Percentiles rank a stretch among this genome's conserved stretches.
Evolutionary conservation across 1,140 invertebrate genomes (phyloP).

Genomic region (Tetraneura akinire): DNA sequence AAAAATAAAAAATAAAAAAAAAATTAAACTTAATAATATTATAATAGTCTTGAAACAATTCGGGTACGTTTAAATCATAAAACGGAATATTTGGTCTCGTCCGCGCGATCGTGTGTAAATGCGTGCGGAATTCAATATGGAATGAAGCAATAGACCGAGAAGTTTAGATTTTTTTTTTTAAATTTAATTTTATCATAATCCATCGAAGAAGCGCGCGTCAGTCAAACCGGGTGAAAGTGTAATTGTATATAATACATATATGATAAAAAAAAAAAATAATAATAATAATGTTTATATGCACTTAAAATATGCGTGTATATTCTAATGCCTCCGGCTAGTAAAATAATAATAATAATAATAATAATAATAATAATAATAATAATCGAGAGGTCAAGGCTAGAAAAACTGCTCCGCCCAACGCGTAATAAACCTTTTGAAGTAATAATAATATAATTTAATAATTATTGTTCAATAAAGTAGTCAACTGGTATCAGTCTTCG

Average conservation of each 20-base stretch:
- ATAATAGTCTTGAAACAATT: conserved; percentile 1
- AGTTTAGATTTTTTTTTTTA: conserved; percentile 5
- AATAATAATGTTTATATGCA: too few relatives aligned
- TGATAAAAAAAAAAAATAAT: background rate
- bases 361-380: conserved; percentile 21
- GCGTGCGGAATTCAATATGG: conserved; percentile 30
- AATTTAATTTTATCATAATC: conserved; percentile 15
- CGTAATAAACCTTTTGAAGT: background rate
- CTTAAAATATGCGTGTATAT: conserved; percentile 21
- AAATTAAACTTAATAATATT: too few relatives aligned
- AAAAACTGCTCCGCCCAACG: conserved; percentile 8
- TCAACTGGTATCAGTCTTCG: background rate
- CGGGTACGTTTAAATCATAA: background rate
- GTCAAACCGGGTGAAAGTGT: conserved; percentile 40
- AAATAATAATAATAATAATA: conserved; percentile 6
- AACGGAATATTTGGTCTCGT: background rate
- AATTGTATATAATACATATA: background rate
- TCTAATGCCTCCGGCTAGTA: conserved; percentile 1
- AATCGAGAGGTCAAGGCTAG: conserved; percentile 48
- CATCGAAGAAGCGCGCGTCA: conserved; percentile 7
- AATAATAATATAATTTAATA: background rate
- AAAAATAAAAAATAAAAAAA: too few relatives aligned
- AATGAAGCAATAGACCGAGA: conserved; percentile 12
- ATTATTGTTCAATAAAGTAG: too few relatives aligned
- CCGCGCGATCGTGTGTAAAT: background rate